Conservation (phyloP, 2,797 vertebrate species). For the Tenualosa thibaudeaui region DNA sequence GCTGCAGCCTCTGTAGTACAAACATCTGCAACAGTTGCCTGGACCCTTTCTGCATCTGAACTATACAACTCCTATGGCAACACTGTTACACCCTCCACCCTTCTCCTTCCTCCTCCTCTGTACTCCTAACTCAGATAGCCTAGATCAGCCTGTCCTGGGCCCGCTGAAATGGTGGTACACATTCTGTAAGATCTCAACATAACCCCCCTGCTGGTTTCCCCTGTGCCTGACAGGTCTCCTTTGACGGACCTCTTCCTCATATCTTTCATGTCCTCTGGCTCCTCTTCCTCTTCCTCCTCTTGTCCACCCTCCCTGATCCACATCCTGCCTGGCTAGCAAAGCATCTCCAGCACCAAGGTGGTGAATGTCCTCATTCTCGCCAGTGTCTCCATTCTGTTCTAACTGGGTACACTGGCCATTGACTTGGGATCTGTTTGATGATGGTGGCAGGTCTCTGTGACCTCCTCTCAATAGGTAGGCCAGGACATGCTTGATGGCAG, state of each 20-base stretch:
- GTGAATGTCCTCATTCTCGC: not conserved
- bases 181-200: conserved; percentile 61
- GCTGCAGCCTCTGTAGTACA: no score
- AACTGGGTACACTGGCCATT: conserved; percentile 11
- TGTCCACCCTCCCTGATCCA: not conserved
- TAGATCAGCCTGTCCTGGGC: no score
- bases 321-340: not conserved
- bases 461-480: conserved; percentile 55
- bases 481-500: conserved; percentile 66
- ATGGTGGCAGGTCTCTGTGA: conserved; percentile 56
- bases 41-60: no score
- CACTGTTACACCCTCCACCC: no score
- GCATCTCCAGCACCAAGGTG: not conserved
- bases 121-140: no score
- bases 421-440: conserved; percentile 36
- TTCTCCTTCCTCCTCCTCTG: no score
- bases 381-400: not conserved
- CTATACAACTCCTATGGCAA: no score
- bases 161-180: not conserved
- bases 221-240: conserved; percentile 8
- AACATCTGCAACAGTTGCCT: no score
- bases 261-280: conserved; percentile 6
- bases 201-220: not conserved
- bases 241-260: conserved; percentile 32
- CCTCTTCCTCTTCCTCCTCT: not conserved